These are phyloP conservation scores for Muscicapa striata DNA, from an alignment of 2,797 vertebrate species.

Conservation along the genomic window DNA sequence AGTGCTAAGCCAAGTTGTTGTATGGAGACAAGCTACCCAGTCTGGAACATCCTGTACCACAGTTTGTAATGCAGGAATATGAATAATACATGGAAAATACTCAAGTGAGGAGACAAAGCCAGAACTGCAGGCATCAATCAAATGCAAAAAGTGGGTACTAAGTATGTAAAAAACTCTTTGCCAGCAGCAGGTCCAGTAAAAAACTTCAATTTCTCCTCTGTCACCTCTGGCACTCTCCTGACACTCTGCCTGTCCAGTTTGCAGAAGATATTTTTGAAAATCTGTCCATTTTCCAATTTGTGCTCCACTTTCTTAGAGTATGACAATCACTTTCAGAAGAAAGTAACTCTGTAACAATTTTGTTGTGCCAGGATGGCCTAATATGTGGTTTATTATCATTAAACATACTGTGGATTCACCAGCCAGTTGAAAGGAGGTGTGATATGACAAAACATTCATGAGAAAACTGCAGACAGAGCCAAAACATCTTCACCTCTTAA, in stretches of 20 bases:
- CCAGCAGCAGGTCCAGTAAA: not conserved
- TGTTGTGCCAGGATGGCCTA: not conserved
- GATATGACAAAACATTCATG: not conserved
- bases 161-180: not conserved
- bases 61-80: slow-evolving; percentile 12
- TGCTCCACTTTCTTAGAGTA: not conserved
- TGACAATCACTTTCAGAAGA: not conserved
- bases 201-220: not conserved
- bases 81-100: slow-evolving; percentile 43
- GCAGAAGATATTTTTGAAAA: not conserved
- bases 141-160: slow-evolving; percentile 6
- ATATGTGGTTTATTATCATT: not conserved
- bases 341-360: not conserved
- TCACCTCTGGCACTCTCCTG: not conserved
- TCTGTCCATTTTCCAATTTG: not conserved
- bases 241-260: not conserved
- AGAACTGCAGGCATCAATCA: slow-evolving; percentile 10
- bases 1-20: slow-evolving; percentile 15
- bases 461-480: not conserved
- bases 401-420: not conserved
- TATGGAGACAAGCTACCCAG: slow-evolving; percentile 41
- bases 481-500: not conserved
- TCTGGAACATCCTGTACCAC: slow-evolving; percentile 53
- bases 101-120: slow-evolving; percentile 20
- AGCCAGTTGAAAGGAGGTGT: not conserved